A percentile compares a stretch with the other conserved stretches of the same genome.
phyloP scores from a whole-genome alignment of 2,888 invertebrate species.

The Hypolimnas misippus region DNA sequence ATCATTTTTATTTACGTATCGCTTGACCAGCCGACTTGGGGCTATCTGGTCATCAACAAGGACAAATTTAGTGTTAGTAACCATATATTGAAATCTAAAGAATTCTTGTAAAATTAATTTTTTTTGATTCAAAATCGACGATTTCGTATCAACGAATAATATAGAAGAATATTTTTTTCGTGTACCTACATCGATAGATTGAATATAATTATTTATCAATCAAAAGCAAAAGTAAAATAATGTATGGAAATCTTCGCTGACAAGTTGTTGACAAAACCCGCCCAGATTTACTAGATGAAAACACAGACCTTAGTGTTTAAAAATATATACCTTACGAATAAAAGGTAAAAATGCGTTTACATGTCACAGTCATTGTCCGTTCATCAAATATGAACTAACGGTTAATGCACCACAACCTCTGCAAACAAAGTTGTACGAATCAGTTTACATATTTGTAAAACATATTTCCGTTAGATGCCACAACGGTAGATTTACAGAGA shows the following conservation, averaged over 20 bases:
- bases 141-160: neutral
- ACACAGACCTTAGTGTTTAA: too few species aligned
- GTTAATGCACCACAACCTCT: conserved; percentile 25
- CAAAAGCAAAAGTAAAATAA: too few species aligned
- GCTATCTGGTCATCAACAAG: conserved; percentile 75
- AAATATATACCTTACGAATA: too few species aligned
- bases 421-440: conserved; percentile 16
- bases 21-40: conserved; percentile 65
- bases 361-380: conserved; percentile 33
- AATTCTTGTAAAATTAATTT: conserved; percentile 8
- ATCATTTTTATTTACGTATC: conserved; percentile 81
- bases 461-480: conserved; percentile 12
- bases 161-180: too few species aligned
- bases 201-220: too few species aligned
- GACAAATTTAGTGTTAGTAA: conserved; percentile 62
- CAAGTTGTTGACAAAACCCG: too few species aligned
- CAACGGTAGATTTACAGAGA: neutral
- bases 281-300: too few species aligned
- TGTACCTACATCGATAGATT: too few species aligned
- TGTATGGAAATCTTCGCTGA: too few species aligned
- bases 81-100: conserved; percentile 50
- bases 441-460: neutral
- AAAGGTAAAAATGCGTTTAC: too few species aligned
- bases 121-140: neutral
- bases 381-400: conserved; percentile 32